Evolutionary conservation across 37 sponge, comb jelly and placozoan genomes (phyloP).

Genomic region (Hexactinellida sp.): DNA sequence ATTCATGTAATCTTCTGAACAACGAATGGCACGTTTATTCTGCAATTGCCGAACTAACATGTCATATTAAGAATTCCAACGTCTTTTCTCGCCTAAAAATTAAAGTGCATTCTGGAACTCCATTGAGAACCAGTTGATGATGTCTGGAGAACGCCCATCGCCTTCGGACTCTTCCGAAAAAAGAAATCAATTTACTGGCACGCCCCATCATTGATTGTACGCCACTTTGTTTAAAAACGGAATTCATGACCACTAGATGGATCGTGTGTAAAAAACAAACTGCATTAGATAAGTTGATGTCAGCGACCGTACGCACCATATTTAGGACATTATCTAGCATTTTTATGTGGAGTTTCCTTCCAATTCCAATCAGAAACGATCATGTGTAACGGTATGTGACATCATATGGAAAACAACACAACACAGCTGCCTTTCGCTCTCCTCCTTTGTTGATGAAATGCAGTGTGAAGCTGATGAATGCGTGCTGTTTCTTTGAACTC

Average conservation of each 20-base stretch:
- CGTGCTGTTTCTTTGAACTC: no score
- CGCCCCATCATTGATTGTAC: no score
- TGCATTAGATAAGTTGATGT: neutral
- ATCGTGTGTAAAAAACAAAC: neutral
- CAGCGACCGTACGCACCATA: neutral
- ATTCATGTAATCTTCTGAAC: no score
- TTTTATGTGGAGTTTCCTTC: neutral
- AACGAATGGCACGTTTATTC: neutral
- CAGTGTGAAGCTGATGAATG: no score
- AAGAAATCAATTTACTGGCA: no score
- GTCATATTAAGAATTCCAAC: no score
- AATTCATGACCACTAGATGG: neutral
- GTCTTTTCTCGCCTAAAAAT: neutral
- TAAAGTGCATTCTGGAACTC: neutral
- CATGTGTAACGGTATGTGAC: neutral
- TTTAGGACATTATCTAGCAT: neutral
- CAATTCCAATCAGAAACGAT: neutral
- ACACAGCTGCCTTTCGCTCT: no score
- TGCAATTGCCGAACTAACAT: neutral
- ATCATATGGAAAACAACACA: neutral
- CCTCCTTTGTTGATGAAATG: no score
- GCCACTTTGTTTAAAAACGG: neutral
- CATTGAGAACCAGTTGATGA: neutral
- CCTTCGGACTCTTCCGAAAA: no score
- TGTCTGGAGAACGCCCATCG: neutral